Conservation (phyloP, 2,888 invertebrate species). For the Stomorhina lunata region DNA sequence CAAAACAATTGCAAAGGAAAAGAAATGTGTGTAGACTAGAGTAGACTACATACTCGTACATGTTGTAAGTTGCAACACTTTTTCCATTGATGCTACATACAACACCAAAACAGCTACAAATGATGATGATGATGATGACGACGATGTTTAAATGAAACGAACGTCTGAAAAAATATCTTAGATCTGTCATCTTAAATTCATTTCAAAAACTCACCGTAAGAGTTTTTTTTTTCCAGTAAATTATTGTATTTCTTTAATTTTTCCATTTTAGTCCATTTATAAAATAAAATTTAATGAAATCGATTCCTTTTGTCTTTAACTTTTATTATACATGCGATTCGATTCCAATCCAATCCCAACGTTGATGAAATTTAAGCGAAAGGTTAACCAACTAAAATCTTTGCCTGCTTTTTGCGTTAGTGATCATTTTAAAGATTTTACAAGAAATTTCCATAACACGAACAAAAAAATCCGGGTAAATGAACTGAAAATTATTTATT, state of each 20-base stretch:
- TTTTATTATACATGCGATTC: constrained; percentile 43
- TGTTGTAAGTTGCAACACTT: constrained; percentile 30
- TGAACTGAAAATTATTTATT: constrained; percentile 34
- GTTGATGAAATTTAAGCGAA: constrained; percentile 35
- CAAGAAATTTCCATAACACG: constrained; percentile 23
- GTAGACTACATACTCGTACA: too few relatives aligned
- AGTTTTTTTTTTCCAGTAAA: not conserved
- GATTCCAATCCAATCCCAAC: too few relatives aligned
- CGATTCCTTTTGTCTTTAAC: constrained; percentile 38
- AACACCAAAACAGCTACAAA: not conserved
- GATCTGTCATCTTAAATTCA: constrained; percentile 45
- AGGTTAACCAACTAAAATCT: constrained; percentile 33
- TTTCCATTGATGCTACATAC: too few relatives aligned
- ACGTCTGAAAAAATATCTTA: constrained; percentile 30
- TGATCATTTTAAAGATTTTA: constrained; percentile 6
- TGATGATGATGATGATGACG: constrained; percentile 7
- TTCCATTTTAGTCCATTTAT: constrained; percentile 25
- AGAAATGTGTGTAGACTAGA: constrained; percentile 30
- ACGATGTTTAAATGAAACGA: too few relatives aligned
- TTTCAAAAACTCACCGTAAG: constrained; percentile 23
- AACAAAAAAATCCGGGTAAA: not conserved
- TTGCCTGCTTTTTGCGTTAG: not conserved
- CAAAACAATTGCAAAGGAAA: not conserved
- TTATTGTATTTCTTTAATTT: not conserved
- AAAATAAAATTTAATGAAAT: constrained; percentile 38